These are phyloP conservation scores for Lophius piscatorius DNA, from an alignment of 2,113 vertebrate genomes.

Conservation along the genomic window DNA sequence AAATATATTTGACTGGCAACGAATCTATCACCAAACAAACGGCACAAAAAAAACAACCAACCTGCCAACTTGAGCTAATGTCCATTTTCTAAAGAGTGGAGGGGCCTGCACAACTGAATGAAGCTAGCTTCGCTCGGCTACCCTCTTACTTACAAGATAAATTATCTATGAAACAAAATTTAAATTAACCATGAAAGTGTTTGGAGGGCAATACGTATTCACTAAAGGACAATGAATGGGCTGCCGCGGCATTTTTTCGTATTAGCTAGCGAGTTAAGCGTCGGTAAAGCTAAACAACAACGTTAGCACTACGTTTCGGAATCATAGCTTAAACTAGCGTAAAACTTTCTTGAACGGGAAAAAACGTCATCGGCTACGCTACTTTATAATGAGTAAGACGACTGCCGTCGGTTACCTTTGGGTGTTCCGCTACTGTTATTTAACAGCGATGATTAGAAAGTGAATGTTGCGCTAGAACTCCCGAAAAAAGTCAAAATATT, in stretches of 20 bases:
- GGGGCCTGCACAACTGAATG: slow-evolving; percentile 7
- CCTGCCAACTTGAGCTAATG: not conserved
- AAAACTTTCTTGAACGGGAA: slow-evolving; percentile 20
- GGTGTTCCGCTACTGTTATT: not conserved
- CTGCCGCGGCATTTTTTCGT: not conserved
- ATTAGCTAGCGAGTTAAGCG: not conserved
- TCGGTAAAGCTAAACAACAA: slow-evolving; percentile 12
- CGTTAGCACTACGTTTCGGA: slow-evolving; percentile 22
- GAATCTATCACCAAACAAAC: no score
- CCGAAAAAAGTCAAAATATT: slow-evolving; percentile 48
- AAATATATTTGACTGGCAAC: no score
- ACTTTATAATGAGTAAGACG: not conserved
- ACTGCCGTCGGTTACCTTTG: not conserved
- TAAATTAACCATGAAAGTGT: no score
- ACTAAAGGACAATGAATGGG: no score
- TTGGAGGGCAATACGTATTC: no score
- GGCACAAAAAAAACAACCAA: not conserved
- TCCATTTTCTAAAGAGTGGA: not conserved
- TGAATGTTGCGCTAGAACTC: fast-evolving
- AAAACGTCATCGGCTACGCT: not conserved
- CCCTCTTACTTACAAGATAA: no score
- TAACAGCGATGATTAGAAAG: not conserved
- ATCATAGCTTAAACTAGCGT: slow-evolving; percentile 2
- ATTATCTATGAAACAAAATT: no score
- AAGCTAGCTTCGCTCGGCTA: not conserved